Base-by-base conservation (phyloP, 2,888 invertebrate species). In the Cactoblastis cactorum region DNA sequence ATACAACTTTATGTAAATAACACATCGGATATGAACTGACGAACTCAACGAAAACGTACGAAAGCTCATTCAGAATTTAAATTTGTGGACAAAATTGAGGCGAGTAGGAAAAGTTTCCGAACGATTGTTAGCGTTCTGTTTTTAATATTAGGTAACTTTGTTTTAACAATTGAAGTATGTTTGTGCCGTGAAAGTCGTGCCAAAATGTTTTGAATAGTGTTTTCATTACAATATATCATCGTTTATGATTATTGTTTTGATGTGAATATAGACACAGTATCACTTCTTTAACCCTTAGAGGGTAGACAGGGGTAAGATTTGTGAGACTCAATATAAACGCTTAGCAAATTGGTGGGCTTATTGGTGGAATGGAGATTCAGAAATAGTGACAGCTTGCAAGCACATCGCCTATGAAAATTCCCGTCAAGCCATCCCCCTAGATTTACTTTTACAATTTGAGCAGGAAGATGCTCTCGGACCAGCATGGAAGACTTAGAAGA, bases 61-160 rank as follows among this genome's bases (percentile, higher is more conserved):
- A 28, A 43, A 28, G 12, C 28, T 43, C 11, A 28, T 28, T 43
- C 15, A 9, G 14, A 14, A n/a, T 19, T 37, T 8, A 50, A 57
- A 57, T 55, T 55, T 49, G 53, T 55, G 57, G 59, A 56, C 63
- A 63, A 63, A 63, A 63, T 69, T 56, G 63, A 71, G 78, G 77
- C 77, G 70, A 78, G 80, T 74, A 64, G 71, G 65, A 70, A 68
- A 67, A 71, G 62, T 69, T 69, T 62, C 58, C 55, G 63, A n/a
- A n/a, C n/a, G n/a, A 63, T 66, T 59, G 62, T 63, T 64, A 63
- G 63, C 6, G 14, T 33, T 18, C 18, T 33, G 33, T 49, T 19
- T 33, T 33, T 33, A 17, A 8, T 32, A 32, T 39, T 49, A 32
- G 54, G 50, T 50, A 51, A 24, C 28, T 28, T 4, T 28, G 22